Base-by-base conservation (phyloP, 2,113 vertebrate genomes). In the Dunckerocampus dactyliophorus region DNA sequence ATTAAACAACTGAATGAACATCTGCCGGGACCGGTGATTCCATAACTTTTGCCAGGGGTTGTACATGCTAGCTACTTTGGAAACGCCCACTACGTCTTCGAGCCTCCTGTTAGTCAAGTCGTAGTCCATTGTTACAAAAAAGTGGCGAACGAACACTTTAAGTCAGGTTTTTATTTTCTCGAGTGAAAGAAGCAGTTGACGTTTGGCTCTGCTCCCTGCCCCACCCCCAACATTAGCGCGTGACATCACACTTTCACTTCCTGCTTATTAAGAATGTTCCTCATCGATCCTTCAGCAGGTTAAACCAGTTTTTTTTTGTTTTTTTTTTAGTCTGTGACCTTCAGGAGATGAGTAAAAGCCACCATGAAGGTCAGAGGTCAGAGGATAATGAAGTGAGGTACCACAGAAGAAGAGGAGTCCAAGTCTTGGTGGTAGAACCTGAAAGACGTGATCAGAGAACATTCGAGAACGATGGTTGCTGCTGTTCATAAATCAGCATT, bases 91-190 rank as follows among this genome's bases (percentile, higher is more conserved):
- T 46, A n/a, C 9, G n/a, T 47, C 46, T 1, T 47, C 4, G 46
- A n/a, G 8, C 9, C 15, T 16, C 14, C 14, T 47, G 14, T n/a
- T 16, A 28, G 24, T 28, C 46, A 47, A 47, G 46, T 47, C 4
- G 24, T 28, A 48, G 3, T 17, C 10, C 9, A n/a, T 50, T 21
- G 10, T 20, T 5, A 46, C n/a, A 66, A 74, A 6, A 63, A 69
- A 42, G 59, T 20, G 47, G 17, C 53, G 58, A 48, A 14, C 65
- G 7, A 79, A 90, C 88, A 90, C 88, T 83, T 89, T 89, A 89
- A 90, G 90, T 90, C 88, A 31, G 8, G 14, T 52, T 87, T 89
- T 89, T 86, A 87, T 90, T 89, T 85, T 79, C 77, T 82, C 53
- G 65, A 72, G 85, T 88, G 82, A 88, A 80, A 80, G 77, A 87